Conservation (phyloP, 2,113 vertebrate species). For the Callipepla squamata region DNA sequence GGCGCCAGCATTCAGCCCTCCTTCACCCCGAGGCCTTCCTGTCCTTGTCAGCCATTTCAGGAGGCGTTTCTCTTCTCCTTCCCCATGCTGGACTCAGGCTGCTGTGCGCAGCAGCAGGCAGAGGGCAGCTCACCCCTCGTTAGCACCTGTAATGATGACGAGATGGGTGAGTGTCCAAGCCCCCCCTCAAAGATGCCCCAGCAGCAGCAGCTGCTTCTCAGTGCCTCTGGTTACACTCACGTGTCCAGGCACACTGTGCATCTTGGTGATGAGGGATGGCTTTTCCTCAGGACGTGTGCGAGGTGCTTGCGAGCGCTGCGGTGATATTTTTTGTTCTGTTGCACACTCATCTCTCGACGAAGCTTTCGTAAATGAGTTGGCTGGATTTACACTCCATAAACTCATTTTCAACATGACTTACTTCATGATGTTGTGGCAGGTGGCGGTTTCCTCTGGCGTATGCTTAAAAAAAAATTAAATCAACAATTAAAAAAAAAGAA, state of each 20-base stretch:
- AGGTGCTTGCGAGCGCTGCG: not conserved
- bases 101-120: not conserved
- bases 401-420: not conserved
- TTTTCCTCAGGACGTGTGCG: fast-evolving
- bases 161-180: not conserved
- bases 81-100: fast-evolving
- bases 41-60: not conserved
- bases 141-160: fast-evolving
- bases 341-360: not conserved
- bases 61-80: not conserved
- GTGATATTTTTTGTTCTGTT: not conserved
- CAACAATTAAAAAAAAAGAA: not conserved
- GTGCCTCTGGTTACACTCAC: fast-evolving
- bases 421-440: not conserved
- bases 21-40: fast-evolving
- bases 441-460: not conserved
- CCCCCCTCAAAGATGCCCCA: not conserved
- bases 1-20: not conserved
- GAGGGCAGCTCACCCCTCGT: conserved; percentile 29
- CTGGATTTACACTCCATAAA: not conserved
- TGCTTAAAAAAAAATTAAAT: not conserved
- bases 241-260: not conserved
- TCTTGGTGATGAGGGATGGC: not conserved
- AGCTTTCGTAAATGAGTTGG: not conserved
- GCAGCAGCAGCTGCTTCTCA: not conserved